These are phyloP conservation scores for Chrysocyon brachyurus DNA, from an alignment of 2,797 vertebrate genomes.

Conservation along the genomic window DNA sequence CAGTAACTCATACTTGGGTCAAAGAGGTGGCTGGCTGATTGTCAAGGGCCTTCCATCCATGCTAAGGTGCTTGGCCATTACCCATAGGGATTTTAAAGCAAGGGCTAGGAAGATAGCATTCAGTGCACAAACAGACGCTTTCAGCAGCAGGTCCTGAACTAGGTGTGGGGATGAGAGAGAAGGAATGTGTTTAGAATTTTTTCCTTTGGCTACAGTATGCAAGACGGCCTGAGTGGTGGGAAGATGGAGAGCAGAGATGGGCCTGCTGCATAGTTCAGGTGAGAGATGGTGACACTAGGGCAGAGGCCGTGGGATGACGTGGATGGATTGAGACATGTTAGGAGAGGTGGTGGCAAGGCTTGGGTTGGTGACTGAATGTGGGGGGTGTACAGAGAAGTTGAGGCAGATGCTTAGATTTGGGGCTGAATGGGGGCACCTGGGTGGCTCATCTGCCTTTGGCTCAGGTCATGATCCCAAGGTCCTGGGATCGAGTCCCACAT, in stretches of 20 bases:
- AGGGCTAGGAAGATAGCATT: not conserved
- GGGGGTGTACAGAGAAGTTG: not conserved
- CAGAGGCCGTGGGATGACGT: not conserved
- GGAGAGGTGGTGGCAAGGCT: not conserved
- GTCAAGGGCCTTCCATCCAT: not conserved
- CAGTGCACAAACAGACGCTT: not conserved
- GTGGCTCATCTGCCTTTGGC: too few relatives aligned
- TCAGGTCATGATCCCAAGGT: too few relatives aligned
- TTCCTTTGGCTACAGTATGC: not conserved
- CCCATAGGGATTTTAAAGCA: slow-evolving; percentile 6
- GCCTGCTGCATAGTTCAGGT: not conserved
- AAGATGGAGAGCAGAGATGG: not conserved
- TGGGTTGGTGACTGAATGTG: not conserved
- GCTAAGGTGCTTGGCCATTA: slow-evolving; percentile 22
- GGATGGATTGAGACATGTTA: not conserved
- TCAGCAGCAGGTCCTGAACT: not conserved
- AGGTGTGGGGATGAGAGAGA: not conserved
- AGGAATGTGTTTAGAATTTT: not conserved
- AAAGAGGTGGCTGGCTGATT: not conserved
- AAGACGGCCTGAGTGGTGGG: not conserved
- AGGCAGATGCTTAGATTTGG: not conserved
- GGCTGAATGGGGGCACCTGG: not conserved
- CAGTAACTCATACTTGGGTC: not conserved
- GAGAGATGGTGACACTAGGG: not conserved
- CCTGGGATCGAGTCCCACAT: too few relatives aligned